Base-by-base conservation (phyloP, 2,113 vertebrate species). In the Puntigrus tetrazona region DNA sequence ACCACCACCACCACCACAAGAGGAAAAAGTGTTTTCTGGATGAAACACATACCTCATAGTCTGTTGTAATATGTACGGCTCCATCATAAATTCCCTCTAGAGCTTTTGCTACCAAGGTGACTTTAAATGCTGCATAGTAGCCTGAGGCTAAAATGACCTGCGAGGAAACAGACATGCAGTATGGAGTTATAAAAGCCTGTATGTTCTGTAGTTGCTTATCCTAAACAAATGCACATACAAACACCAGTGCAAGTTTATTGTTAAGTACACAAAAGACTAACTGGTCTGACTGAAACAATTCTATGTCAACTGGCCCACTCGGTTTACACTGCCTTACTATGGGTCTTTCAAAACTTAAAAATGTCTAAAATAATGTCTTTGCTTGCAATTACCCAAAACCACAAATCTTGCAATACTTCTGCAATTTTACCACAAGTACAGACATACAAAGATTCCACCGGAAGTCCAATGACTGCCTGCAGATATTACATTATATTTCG, bases 1-100 rank as follows among this genome's bases (percentile, higher is more conserved):
- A 27, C 7, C 72, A 47, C 14, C 5, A n/a, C 27, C 11, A 63
- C 13, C 27, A 16, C 2, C 27, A 69, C 20, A 50, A 29, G 0
- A 50, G 14, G 13, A 74, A 1, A 43, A 7, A 36, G 10, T 41
- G 13, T n/a, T 45, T 50, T 38, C 2, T 16, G 16, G 9, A 27
- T 7, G 16, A 27, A 61, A 29, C 10, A 82, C 45, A 1, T 92
- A 99, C 98, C 96, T 99, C 97, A 87, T 98, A 99, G 91, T 99
- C 98, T 89, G 97, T 99, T 0, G 96, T 97, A 85, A 99, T 96
- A 91, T 99, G 98, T 81, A 99, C 92, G 75, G 97, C 97, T 90
- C 97, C 97, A 20, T 99, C 98, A 61, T 98, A 97, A 73, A 93
- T 88, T 59, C 98, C 98, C 93, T 99, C 97, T 80, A 99, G 94